Conservation (phyloP, 2,113 vertebrate species). For the Uropsilus gracilis region DNA sequence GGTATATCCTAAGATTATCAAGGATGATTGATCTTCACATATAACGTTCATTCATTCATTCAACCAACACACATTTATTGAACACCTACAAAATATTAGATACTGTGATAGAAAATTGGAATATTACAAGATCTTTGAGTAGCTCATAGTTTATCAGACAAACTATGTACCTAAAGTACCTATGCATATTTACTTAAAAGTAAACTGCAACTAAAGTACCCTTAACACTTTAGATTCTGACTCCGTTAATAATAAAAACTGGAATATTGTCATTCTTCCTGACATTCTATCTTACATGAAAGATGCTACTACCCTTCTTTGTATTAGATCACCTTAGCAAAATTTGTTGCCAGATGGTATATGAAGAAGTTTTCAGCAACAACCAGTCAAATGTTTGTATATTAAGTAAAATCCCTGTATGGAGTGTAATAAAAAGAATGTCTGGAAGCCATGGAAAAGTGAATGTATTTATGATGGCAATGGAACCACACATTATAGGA, state of each 20-base stretch:
- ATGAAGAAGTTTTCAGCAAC: background rate
- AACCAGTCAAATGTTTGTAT: background rate
- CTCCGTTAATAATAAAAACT: background rate
- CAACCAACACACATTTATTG: background rate
- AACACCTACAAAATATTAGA: background rate
- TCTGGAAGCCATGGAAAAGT: background rate
- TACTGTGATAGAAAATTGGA: background rate
- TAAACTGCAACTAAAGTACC: background rate
- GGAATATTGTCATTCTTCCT: background rate
- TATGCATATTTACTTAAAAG: too few relatives aligned
- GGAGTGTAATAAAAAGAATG: conserved; percentile 15
- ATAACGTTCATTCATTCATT: background rate
- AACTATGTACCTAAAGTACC: background rate
- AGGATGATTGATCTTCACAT: background rate
- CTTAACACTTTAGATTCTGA: background rate
- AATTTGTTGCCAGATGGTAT: background rate
- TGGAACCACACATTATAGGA: background rate
- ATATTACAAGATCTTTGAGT: background rate
- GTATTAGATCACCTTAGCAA: background rate
- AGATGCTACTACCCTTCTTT: background rate
- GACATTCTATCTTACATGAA: background rate
- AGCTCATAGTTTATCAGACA: background rate
- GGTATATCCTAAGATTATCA: background rate
- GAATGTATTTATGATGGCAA: background rate
- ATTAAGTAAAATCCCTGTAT: background rate